Evolutionary conservation across 1,140 invertebrate species (phyloP).

Genomic region (Trichomalopsis sarcophagae): DNA sequence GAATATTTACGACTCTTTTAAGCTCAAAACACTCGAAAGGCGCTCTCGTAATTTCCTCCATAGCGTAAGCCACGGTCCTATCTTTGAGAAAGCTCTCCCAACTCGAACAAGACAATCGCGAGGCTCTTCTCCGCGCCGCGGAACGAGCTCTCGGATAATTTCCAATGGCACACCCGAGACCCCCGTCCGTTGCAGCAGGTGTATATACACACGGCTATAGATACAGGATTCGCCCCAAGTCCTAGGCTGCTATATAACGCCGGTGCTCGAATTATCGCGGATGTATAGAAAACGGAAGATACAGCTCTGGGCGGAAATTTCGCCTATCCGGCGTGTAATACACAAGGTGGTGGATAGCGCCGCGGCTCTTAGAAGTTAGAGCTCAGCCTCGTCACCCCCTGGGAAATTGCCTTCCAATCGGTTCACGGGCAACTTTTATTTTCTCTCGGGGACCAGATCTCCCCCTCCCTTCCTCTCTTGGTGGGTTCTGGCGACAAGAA

Average conservation of each 20-base stretch:
- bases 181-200: background rate
- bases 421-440: conserved; percentile 63
- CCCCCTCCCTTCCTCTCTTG: no score
- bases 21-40: background rate
- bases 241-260: background rate
- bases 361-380: conserved; percentile 30
- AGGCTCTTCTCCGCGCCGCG: background rate
- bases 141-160: conserved; percentile 31
- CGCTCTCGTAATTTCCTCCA: background rate
- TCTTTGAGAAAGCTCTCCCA: background rate
- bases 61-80: background rate
- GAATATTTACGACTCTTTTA: no score
- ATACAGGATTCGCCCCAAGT: background rate
- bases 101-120: conserved; percentile 41
- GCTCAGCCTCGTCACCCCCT: conserved; percentile 55
- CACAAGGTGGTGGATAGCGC: conserved; percentile 45
- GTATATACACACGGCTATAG: no score
- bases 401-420: conserved; percentile 66
- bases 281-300: conserved; percentile 11
- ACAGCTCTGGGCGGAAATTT: conserved; percentile 46
- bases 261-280: conserved; percentile 20
- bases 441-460: conserved; percentile 57
- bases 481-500: conserved; percentile 57
- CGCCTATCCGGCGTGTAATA: conserved; percentile 50
- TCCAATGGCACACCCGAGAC: conserved; percentile 26